phyloP scores from a whole-genome alignment of 2,113 vertebrate species.

The Hemiscyllium ocellatum region DNA sequence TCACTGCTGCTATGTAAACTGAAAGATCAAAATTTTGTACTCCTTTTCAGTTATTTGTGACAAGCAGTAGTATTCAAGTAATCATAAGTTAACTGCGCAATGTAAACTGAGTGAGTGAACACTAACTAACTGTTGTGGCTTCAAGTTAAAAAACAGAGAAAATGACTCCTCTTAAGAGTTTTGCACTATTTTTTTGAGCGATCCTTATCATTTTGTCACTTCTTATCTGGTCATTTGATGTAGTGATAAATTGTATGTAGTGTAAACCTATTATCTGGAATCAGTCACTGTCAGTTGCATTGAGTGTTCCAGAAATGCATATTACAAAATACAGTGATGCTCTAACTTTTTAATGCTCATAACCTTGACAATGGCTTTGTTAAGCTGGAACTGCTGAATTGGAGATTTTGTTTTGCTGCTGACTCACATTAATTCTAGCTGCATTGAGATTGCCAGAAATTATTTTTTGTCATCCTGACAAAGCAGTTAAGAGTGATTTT shows the following conservation, averaged over 20 bases:
- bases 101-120: neutral
- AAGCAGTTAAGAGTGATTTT: neutral
- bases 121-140: neutral
- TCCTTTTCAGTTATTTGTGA: neutral
- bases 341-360: neutral
- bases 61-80: neutral
- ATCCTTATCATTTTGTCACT: neutral
- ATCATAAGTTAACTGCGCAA: neutral
- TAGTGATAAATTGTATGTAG: neutral
- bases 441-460: neutral
- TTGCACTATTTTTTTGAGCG: neutral
- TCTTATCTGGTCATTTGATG: neutral
- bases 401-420: neutral
- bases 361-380: neutral
- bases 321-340: neutral
- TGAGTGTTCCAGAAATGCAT: neutral
- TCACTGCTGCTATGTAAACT: neutral
- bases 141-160: neutral
- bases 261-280: neutral
- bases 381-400: neutral
- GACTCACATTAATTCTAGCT: slow-evolving; percentile 15
- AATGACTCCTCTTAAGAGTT: neutral
- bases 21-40: neutral
- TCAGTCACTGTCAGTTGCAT: neutral
- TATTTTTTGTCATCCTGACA: slow-evolving; percentile 11